A percentile compares a stretch with the other conserved stretches of the same genome.
phyloP scores from a whole-genome alignment of 2,113 vertebrate genomes.

The Anguilla japonica region DNA sequence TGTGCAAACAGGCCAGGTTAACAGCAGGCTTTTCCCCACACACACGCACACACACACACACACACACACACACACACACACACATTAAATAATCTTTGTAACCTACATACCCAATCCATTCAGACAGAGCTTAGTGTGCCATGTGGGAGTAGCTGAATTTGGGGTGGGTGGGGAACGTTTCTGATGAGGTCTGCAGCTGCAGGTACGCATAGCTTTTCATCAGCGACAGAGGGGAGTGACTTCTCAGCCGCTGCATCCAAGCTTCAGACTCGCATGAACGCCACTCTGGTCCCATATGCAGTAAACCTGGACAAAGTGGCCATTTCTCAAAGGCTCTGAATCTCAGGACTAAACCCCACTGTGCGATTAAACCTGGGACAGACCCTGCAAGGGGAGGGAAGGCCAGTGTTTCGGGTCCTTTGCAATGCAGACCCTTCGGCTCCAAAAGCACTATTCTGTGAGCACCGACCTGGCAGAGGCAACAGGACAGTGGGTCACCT shows the following conservation, averaged over 20 bases:
- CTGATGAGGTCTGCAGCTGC: background rate
- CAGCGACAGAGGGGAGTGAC: background rate
- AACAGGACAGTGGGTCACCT: constrained; percentile 19
- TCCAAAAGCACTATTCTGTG: constrained; percentile 43
- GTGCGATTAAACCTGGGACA: background rate
- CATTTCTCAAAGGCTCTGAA: too few species aligned
- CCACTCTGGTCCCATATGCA: background rate
- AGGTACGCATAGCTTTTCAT: background rate
- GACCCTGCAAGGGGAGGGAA: background rate
- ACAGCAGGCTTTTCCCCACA: constrained; percentile 11
- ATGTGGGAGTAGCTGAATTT: background rate
- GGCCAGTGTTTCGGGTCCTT: constrained; percentile 26
- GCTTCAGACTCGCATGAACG: background rate
- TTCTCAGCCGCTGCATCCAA: background rate
- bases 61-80: constrained; percentile 4
- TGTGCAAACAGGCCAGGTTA: constrained; percentile 36
- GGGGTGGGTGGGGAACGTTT: background rate
- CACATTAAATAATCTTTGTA: constrained; percentile 1
- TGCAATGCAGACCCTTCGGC: constrained; percentile 23
- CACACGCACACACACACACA: background rate
- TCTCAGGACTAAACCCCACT: background rate
- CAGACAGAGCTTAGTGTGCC: too few species aligned
- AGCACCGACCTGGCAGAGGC: constrained; percentile 13
- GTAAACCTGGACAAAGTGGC: background rate
- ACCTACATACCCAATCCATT: too few species aligned